These are phyloP conservation scores for Drosophila ercepeae DNA, from an alignment of 1,140 invertebrate species.

Conservation along the genomic window DNA sequence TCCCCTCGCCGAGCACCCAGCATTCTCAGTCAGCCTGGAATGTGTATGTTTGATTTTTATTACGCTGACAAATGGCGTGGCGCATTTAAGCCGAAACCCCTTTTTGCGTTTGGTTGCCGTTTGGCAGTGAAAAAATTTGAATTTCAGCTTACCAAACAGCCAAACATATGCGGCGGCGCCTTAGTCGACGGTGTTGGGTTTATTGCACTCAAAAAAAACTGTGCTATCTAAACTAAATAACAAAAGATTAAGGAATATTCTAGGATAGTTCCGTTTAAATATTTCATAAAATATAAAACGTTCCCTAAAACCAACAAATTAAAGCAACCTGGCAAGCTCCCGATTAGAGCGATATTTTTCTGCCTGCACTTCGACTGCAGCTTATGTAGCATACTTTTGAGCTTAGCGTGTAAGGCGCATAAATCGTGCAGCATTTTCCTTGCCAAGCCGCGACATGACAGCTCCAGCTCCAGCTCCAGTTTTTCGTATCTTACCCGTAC, in stretches of 20 bases:
- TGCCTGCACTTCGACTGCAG: slow-evolving; percentile 44
- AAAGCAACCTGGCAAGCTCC: no score
- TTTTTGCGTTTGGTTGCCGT: slow-evolving; percentile 45
- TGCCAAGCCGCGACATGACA: slow-evolving; percentile 51
- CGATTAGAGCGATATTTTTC: not conserved
- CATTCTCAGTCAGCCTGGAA: slow-evolving; percentile 18
- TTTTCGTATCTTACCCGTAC: slow-evolving; percentile 12
- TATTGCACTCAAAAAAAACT: slow-evolving; percentile 20
- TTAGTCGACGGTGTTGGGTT: slow-evolving; percentile 6
- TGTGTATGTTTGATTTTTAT: slow-evolving; percentile 82
- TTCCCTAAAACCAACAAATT: no score
- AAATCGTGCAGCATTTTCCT: slow-evolving; percentile 61
- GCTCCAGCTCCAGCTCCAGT: slow-evolving; percentile 33
- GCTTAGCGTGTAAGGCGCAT: slow-evolving; percentile 78
- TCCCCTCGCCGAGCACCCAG: not conserved
- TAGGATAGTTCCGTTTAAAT: no score
- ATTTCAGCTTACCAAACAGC: slow-evolving; percentile 74
- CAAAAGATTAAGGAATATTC: not conserved
- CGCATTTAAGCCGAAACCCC: slow-evolving; percentile 75
- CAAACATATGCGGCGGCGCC: slow-evolving; percentile 62
- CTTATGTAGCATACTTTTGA: slow-evolving; percentile 78
- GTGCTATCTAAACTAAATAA: not conserved
- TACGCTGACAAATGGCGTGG: slow-evolving; percentile 83
- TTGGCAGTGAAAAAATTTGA: slow-evolving; percentile 73
- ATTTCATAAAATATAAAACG: no score